Base-by-base conservation (phyloP, 2,888 invertebrate species). In the Synanthedon formicaeformis region DNA sequence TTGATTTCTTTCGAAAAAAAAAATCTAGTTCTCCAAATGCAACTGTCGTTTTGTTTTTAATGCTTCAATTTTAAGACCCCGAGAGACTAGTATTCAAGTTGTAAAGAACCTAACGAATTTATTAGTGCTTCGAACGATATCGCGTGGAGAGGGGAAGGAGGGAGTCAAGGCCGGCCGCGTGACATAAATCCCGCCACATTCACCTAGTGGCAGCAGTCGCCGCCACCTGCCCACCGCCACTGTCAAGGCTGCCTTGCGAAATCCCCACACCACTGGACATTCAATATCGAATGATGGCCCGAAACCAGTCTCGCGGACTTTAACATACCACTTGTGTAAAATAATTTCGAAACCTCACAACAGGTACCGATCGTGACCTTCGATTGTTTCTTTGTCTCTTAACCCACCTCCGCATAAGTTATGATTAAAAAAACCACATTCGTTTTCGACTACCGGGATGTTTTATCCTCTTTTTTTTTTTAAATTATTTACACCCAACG, bases 181-280 rank as follows among this genome's bases (percentile, higher is more conserved):
- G 81, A 80, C 81, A 78, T 60, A 81, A 78, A 82, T 82, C 80
- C 80, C 78, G 54, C 78, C 72, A 78, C 81, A 83, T 81, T 85
- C 84, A 84, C 84, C 83, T 82, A 80, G 78, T 78, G 81, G 72
- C 79, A 75, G 75, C 69, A 68, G 62, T 59, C 60, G 64, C 63
- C 64, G 58, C 60, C 75, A 74, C 71, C 71, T 73, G 77, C 71
- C 71, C 69, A 68, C 70, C 75, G 69, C 75, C 81, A 85, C 72
- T 85, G 86, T 76, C 86, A 86, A 85, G 86, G 86, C 78, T 83
- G 67, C 59, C 70, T 85, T 85, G 78, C 79, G 81, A 81, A 78
- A 83, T 66, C 45, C 45, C 13, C 34, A 34, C 34, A 34, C 13
- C 45, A 45, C 45, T 14, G 14, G 45, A 45, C 45, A 45, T 45